Evolutionary conservation across 2,113 vertebrate species (phyloP).

Genomic region (Takifugu flavidus): DNA sequence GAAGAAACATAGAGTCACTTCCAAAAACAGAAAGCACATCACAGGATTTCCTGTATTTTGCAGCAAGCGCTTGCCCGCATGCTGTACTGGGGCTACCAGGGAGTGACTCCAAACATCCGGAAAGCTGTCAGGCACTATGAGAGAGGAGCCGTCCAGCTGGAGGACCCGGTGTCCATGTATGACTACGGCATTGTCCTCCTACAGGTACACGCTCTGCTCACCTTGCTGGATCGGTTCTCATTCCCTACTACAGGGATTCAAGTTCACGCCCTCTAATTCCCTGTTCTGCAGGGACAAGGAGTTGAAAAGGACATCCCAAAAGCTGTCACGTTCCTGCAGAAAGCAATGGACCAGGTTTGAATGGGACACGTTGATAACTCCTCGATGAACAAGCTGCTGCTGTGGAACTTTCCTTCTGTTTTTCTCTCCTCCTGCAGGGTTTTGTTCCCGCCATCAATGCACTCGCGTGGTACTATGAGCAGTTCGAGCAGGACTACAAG

Average conservation of each 20-base stretch:
- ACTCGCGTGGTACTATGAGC: conserved; percentile 80
- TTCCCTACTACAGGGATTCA: too few species aligned
- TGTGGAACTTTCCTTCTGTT: neutral
- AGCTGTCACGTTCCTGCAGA: conserved; percentile 72
- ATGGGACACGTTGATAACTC: neutral
- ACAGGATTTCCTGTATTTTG: conserved; percentile 18
- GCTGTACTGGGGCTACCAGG: conserved; percentile 83
- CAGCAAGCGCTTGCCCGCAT: conserved; percentile 77
- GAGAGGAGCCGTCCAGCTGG: conserved; percentile 67
- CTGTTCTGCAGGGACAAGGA: conserved; percentile 70
- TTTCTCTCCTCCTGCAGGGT: conserved; percentile 50
- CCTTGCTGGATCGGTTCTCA: too few species aligned
- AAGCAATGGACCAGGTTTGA: conserved; percentile 72
- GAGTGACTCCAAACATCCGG: conserved; percentile 69
- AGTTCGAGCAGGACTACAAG: conserved; percentile 66
- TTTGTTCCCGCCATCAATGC: conserved; percentile 76
- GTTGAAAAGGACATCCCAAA: conserved; percentile 72
- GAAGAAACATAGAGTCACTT: neutral
- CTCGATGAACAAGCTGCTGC: neutral
- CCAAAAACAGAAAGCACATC: neutral
- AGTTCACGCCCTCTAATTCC: too few species aligned
- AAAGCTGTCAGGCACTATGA: conserved; percentile 75
- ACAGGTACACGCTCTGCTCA: conserved; percentile 54
- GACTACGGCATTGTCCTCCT: conserved; percentile 78
- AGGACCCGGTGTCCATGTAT: conserved; percentile 77